Evolutionary conservation across 2,797 vertebrate genomes (phyloP).

Genomic region (Enteromius treurensis): DNA sequence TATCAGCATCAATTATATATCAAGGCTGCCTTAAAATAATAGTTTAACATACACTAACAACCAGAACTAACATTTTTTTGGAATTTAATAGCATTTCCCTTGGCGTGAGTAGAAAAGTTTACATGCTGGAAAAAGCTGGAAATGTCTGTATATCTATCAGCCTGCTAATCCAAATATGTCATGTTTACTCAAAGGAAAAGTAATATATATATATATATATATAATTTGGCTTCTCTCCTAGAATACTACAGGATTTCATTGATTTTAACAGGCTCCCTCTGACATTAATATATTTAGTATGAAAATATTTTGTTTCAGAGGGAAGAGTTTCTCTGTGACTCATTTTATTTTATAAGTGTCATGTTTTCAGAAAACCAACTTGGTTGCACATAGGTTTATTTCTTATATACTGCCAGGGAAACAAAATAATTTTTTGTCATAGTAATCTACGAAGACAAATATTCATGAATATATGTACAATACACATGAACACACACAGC

Average conservation of each 20-base stretch:
- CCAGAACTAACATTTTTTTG: constrained; percentile 23
- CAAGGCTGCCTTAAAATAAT: constrained; percentile 24
- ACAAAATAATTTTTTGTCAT: constrained; percentile 9
- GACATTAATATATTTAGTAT: constrained; percentile 63
- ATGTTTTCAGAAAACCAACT: constrained; percentile 24
- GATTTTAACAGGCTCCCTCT: constrained; percentile 58
- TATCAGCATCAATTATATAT: constrained; percentile 19
- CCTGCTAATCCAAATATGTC: constrained; percentile 70
- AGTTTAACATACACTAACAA: neutral
- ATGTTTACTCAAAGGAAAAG: constrained; percentile 62
- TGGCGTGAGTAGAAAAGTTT: constrained; percentile 55
- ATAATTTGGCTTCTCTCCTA: constrained; percentile 63
- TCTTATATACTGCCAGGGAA: neutral
- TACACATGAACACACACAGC: constrained; percentile 60
- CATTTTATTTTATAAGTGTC: constrained; percentile 26
- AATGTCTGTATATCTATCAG: constrained; percentile 65
- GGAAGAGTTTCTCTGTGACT: constrained; percentile 46
- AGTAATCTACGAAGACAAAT: constrained; percentile 26
- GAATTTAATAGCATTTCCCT: constrained; percentile 63
- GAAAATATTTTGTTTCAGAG: constrained; percentile 56
- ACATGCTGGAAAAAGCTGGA: constrained; percentile 64
- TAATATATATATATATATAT: constrained; percentile 47
- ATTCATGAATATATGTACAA: constrained; percentile 1
- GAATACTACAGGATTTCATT: constrained; percentile 55
- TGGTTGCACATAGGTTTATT: constrained; percentile 31